Evolutionary conservation across 2,113 vertebrate genomes (phyloP).

Genomic region (human (Homo sapiens)): DNA sequence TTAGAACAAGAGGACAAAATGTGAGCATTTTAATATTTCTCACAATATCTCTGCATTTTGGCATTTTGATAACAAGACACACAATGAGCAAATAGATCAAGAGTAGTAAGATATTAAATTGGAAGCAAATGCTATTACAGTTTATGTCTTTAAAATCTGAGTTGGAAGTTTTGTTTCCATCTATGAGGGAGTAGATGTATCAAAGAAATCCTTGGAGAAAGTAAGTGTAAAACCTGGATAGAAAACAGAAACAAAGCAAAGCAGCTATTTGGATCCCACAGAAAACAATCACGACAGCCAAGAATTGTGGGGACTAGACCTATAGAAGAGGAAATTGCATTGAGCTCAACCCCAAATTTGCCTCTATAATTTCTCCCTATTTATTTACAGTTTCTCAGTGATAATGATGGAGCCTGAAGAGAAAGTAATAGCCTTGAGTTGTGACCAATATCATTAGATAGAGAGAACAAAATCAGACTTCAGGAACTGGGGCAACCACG

Average conservation of each 20-base stretch:
- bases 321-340: background rate
- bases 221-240: background rate
- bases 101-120: background rate
- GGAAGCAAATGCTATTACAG: background rate
- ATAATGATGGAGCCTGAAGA: background rate
- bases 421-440: background rate
- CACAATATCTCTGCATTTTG: background rate
- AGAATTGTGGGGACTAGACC: background rate
- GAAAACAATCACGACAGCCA: background rate
- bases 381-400: background rate
- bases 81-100: background rate
- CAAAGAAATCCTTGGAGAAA: background rate
- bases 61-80: background rate
- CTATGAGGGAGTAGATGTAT: background rate
- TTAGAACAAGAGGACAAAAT: background rate
- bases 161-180: background rate
- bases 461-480: background rate
- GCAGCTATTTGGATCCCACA: background rate
- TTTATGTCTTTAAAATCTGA: background rate
- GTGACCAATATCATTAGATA: background rate
- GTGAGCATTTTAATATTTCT: background rate
- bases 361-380: rapidly evolving
- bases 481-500: background rate
- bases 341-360: background rate
- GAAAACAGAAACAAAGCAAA: background rate